Conservation (phyloP, 2,113 vertebrate genomes). For the Oryzias javanicus region DNA sequence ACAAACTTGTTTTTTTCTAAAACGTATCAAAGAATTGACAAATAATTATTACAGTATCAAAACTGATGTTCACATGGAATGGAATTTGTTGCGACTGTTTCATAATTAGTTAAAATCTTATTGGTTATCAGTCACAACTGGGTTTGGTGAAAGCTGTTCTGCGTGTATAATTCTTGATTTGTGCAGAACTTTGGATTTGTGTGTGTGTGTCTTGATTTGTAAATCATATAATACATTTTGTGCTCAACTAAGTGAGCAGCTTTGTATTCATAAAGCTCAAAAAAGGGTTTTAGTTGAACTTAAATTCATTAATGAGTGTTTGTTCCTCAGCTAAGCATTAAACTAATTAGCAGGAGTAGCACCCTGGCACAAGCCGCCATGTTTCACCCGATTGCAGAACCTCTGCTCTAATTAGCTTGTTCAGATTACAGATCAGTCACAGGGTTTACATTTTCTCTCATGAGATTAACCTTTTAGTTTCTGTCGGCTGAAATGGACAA, state of each 20-base stretch:
- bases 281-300: background rate
- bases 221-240: too few species aligned
- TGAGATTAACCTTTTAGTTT: conserved; percentile 26
- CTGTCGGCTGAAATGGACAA: conserved; percentile 1
- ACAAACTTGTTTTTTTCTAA: too few species aligned
- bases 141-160: too few species aligned
- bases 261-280: background rate
- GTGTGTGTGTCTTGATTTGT: too few species aligned
- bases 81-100: too few species aligned
- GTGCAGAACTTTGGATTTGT: too few species aligned
- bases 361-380: conserved; percentile 13
- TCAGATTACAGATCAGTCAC: conserved; percentile 36
- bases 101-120: too few species aligned
- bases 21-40: too few species aligned
- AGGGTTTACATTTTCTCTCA: conserved; percentile 40
- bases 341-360: conserved; percentile 2
- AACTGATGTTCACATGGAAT: too few species aligned
- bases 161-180: too few species aligned
- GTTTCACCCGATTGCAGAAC: conserved; percentile 35
- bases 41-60: too few species aligned
- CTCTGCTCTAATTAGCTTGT: conserved; percentile 15
- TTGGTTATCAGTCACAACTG: too few species aligned
- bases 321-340: conserved; percentile 12
- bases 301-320: background rate
- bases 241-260: background rate